Percentiles rank a stretch among this genome's conserved stretches.
phyloP scores from a whole-genome alignment of 92 coral and sea anemone species.

The Phenganax subtilis region DNA sequence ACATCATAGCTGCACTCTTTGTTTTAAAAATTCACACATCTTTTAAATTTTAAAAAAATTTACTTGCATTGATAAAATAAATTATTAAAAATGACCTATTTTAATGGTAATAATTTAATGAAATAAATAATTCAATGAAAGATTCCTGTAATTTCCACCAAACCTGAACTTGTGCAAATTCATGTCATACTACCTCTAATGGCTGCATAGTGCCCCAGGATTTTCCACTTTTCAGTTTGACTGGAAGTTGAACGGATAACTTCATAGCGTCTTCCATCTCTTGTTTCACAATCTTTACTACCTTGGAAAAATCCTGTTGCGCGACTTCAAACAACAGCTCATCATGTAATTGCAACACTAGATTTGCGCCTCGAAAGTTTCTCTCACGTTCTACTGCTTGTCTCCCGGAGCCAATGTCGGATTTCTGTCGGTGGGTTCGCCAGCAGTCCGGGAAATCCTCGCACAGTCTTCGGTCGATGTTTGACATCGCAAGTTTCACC shows the following conservation, averaged over 20 bases:
- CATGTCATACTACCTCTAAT: constrained; percentile 34
- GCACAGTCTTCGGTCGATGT: constrained; percentile 70
- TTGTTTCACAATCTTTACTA: constrained; percentile 67
- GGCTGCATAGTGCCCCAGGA: constrained; percentile 91
- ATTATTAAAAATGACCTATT: no score
- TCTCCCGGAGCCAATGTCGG: constrained; percentile 38
- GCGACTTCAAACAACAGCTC: constrained; percentile 79
- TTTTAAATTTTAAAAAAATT: no score
- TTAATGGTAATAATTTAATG: no score
- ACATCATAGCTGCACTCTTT: neutral
- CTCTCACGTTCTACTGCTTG: constrained; percentile 49
- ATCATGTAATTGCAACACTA: constrained; percentile 90
- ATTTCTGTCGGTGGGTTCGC: constrained; percentile 65
- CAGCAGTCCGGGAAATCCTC: constrained; percentile 61
- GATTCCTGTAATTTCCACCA: no score
- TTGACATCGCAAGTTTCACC: constrained; percentile 89
- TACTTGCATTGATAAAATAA: no score
- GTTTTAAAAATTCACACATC: no score
- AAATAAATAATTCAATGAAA: no score
- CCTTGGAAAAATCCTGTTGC: constrained; percentile 61
- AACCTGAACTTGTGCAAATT: no score
- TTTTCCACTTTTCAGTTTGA: constrained; percentile 90
- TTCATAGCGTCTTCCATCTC: constrained; percentile 91
- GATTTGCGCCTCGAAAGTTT: constrained; percentile 64
- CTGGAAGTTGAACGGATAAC: constrained; percentile 74